Evolutionary conservation across 2,113 vertebrate species (phyloP), one percentile per base, ranked within the genome.

Genomic region (Emberiza fucata): DNA sequence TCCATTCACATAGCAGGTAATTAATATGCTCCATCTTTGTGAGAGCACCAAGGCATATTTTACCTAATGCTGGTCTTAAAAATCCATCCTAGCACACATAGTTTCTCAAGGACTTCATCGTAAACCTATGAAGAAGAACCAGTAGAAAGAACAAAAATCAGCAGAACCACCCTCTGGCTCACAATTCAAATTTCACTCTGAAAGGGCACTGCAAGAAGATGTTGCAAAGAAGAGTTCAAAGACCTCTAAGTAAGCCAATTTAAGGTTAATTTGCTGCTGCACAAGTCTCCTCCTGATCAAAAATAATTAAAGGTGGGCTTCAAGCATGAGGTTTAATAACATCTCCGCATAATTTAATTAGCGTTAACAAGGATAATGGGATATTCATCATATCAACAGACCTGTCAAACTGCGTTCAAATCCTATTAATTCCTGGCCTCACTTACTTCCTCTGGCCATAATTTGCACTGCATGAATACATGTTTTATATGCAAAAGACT

Each of bases 241-340:
- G 81, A 86, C 29, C 29, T 83, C 56, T 78, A 92, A 80, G 59
- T 24, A 88, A n/a, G 19, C 24, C 86, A 90, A 70, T 73, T 79
- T 88, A 54, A 88, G 64, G 59, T 80, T 92, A 93, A 90, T 90
- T 78, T 77, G 23, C 71, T 72, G 31, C 39, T 2, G 2, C 27
- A 81, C 6, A 50, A 50, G 35, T 54, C 72, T 86, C 28, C 20
- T 63, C 29, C 33, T 90, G 47, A 83, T 71, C n/a, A 83, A 76
- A 92, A 92, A 80, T 77, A 94, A 85, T 90, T 92, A 79, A 64
- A 92, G 37, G 51, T 93, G 68, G 35, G 44, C 60, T 96, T 79
- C 69, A 77, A 86, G 66, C 3, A 0, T 29, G 29, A 81, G 33
- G 14, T 86, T 86, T 88, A 83, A 81, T 86, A 92, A 86, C 47